Base-by-base conservation (phyloP, 2,113 vertebrate genomes). In the Aplodontia rufa region DNA sequence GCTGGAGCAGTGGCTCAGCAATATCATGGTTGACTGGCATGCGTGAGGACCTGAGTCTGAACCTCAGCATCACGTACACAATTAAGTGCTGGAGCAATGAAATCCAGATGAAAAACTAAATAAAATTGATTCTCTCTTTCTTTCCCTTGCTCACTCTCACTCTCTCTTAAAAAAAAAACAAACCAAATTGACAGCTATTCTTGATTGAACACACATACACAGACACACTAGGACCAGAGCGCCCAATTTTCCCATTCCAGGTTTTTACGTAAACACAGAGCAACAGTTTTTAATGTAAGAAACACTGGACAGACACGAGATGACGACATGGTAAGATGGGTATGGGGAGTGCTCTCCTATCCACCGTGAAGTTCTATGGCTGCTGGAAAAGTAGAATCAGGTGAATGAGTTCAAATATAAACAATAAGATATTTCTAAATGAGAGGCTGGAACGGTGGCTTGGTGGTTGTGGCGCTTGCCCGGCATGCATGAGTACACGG, bases 251-350 rank as follows among this genome's bases (percentile, higher is more conserved):
- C 66, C 42, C 60, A 6, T 82, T 82, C 55, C 45, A 62, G 68
- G n/a, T 45, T 79, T 83, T 71, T 85, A 66, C 30, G 74, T 79
- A 89, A 69, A 87, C 26, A 37, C 8, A 83, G 45, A 94, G 19
- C 12, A 80, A 69, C 13, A 66, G 32, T 74, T 95, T 93, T 88
- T 81, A 64, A 42, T 60, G 53, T n/a, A 49, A 85, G 76, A 95
- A 93, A 93, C 58, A 84, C 24, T 17, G 66, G 58, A 69, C 12
- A 69, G 75, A 82, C 72, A 47, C 16, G n/a, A 74, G 51, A 14
- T 37, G 35, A 53, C 30, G 45, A 32, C 0, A 42, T 12, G 14
- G 14, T 37, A 76, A 92, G 40, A 47, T 40, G 20, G 58, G 35
- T 26, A 60, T 60, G 58, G 10, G 26, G 58, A 60, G 58, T 17